A percentile compares a stretch with the other conserved stretches of the same genome.
Evolutionary conservation across 1,140 invertebrate genomes (phyloP).

Genomic region (Temnothorax longispinosus): DNA sequence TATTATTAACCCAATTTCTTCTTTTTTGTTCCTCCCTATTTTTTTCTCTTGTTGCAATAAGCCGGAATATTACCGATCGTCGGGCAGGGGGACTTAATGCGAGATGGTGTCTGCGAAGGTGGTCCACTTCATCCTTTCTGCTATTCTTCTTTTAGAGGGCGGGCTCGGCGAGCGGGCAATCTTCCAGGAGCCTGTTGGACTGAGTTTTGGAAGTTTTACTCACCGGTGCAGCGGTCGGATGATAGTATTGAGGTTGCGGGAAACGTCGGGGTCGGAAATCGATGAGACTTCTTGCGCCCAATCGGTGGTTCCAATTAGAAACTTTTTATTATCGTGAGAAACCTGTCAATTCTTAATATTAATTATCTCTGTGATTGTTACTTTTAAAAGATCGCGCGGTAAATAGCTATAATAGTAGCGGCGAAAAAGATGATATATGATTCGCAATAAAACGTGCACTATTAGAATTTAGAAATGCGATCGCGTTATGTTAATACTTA

Average conservation of each 20-base stretch:
- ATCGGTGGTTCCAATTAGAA: background rate
- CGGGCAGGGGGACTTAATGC: background rate
- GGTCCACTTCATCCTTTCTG: background rate
- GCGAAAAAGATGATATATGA: background rate
- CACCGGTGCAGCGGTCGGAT: background rate
- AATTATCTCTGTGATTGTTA: background rate
- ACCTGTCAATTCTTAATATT: background rate
- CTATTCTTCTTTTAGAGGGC: conserved; percentile 7
- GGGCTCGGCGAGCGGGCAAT: background rate
- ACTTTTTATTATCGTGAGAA: background rate
- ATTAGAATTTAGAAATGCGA: background rate
- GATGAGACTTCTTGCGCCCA: conserved; percentile 5
- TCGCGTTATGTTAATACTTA: background rate
- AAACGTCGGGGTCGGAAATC: conserved; percentile 17
- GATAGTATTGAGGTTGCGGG: background rate
- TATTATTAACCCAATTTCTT: conserved; percentile 53
- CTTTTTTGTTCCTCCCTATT: background rate
- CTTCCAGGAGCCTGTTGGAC: conserved; percentile 31
- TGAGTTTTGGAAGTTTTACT: conserved; percentile 37
- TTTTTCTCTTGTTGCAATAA: conserved; percentile 18
- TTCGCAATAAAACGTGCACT: background rate
- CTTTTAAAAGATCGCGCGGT: background rate
- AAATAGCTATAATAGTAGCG: no score
- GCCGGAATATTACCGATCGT: conserved; percentile 15
- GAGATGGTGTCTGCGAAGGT: conserved; percentile 2